A percentile compares a stretch with the other conserved stretches of the same genome.
Evolutionary conservation across 2,113 vertebrate species (phyloP).

Genomic region (Gadus macrocephalus): DNA sequence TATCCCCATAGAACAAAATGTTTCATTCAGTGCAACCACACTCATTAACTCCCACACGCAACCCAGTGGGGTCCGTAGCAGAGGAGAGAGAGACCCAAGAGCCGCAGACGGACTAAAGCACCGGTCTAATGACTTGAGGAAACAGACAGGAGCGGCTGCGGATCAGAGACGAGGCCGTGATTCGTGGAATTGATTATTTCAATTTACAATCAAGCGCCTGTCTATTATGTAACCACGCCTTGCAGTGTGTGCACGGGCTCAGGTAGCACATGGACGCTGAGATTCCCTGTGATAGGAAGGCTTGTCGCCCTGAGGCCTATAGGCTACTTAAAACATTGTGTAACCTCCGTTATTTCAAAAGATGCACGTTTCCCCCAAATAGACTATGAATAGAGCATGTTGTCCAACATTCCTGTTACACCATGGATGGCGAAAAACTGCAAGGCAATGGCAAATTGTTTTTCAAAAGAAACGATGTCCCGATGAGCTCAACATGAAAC

Average conservation of each 20-base stretch:
- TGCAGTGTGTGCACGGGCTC: background rate
- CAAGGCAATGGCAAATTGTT: no score
- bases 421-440: no score
- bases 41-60: slow-evolving; percentile 4
- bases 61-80: background rate
- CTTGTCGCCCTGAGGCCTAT: background rate
- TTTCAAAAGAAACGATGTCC: background rate
- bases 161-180: slow-evolving; percentile 4
- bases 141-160: slow-evolving; percentile 32
- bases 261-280: background rate
- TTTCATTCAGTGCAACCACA: slow-evolving; percentile 55
- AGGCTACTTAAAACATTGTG: background rate
- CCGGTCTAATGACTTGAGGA: slow-evolving; percentile 25
- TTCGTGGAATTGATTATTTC: background rate
- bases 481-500: background rate
- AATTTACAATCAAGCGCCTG: slow-evolving; percentile 12
- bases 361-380: background rate
- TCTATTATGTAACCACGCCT: background rate
- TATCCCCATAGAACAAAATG: background rate
- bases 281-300: background rate
- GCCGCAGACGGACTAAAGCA: slow-evolving; percentile 31
- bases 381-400: background rate
- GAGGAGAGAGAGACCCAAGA: background rate
- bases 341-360: background rate
- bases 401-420: background rate